Evolutionary conservation across 2,113 vertebrate species (phyloP), one percentile per base, ranked within the genome.

Genomic region (Nothoprocta pentlandii): DNA sequence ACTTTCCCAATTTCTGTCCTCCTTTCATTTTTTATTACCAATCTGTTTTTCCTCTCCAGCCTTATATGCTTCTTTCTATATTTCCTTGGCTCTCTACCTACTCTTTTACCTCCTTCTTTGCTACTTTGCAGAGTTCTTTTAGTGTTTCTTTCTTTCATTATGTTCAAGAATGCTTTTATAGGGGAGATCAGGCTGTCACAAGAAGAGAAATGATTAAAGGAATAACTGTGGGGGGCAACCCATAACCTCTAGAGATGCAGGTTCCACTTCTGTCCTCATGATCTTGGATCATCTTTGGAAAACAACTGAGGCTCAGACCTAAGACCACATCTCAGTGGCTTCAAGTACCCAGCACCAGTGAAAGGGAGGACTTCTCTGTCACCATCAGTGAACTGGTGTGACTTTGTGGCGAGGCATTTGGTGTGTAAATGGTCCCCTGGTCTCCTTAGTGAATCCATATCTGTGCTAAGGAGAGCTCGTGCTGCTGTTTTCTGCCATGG

Each of bases 401-500:
- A 53, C 6, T 0, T 0, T 22, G 44, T 26, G n/a, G 44, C 2
- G 39, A 80, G 41, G 25, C 12, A 32, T 44, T 51, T 64, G 34
- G 9, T 74, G 7, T 3, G 3, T 26, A 49, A 30, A 22, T 53
- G n/a, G 26, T 19, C 47, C 75, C 23, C 42, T 54, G 10, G 5
- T 46, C 92, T 88, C 41, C 10, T 22, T 74, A 1, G 0, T 49
- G 73, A 77, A 92, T 39, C 64, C 22, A 20, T 44, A 39, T 14
- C 25, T 22, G 9, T 59, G 10, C 36, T 28, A 61, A 66, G 76
- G 74, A 21, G 28, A 41, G 3, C 44, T 53, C 26, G n/a, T 66
- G 44, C 46, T 87, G 69, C 51, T 54, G 2, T 71, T 89, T 74
- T 87, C 19, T 75, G 26, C 23, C 17, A 16, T 64, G 42, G 10